Conservation (phyloP, 2,113 vertebrate species). For the Tauraco erythrolophus region DNA sequence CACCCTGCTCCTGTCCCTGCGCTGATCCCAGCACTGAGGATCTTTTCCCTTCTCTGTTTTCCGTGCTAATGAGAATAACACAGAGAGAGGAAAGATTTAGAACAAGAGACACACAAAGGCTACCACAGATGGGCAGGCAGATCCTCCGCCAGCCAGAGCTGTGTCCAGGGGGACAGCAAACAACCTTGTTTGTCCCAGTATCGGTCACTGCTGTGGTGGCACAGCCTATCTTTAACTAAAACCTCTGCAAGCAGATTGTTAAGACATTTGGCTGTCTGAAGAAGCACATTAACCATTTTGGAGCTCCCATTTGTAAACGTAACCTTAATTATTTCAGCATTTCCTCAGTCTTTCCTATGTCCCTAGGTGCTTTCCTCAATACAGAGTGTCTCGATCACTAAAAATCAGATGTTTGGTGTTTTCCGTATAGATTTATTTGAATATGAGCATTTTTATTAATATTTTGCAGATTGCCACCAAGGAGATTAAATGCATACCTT, state of each 20-base stretch:
- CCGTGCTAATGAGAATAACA: neutral
- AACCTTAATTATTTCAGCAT: neutral
- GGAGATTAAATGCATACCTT: neutral
- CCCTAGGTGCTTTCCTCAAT: neutral
- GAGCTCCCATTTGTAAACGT: neutral
- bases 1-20: accelerated
- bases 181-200: neutral
- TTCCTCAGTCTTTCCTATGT: neutral
- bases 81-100: neutral
- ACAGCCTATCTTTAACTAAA: neutral
- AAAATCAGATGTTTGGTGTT: neutral
- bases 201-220: neutral
- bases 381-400: neutral
- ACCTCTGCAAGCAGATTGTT: neutral
- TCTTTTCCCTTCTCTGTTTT: neutral
- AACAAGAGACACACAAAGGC: neutral
- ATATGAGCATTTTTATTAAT: neutral
- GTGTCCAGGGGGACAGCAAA: neutral
- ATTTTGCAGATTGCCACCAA: neutral
- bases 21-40: neutral
- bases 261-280: neutral
- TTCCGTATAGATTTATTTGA: neutral
- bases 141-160: neutral
- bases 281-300: neutral
- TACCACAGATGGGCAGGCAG: neutral